Evolutionary conservation across 1,140 invertebrate species (phyloP), one percentile per base, ranked within the genome.

Genomic region (Ostrea denselamellosa): DNA sequence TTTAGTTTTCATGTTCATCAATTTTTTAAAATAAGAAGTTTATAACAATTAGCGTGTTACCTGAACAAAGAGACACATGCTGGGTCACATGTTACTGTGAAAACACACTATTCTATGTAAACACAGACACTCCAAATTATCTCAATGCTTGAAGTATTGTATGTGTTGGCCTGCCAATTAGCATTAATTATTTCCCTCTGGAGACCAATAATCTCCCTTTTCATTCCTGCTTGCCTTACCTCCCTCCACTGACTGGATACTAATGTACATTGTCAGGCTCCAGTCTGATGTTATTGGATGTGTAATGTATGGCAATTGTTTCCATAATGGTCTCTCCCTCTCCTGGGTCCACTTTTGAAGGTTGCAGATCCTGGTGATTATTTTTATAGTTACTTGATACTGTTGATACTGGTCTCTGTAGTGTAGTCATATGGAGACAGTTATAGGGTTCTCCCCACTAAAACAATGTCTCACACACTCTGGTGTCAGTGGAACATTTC

Each of bases 181-280:
- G 12, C 25, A 77, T 25, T 28, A 77, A 12, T 28, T 77, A 77
- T 28, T 34, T 77, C 65, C 28, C 25, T 77, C 68, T 77, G 68
- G 68, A 34, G 22, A 77, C 68, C 68, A 77, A 25, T 77, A 77
- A 25, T 77, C 68, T 77, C 68, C 68, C 68, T 77, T 77, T 44
- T 77, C 22, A 77, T 77, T 9, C 5, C 1, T 77, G 68, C 28
- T 77, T 77, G 25, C 12, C 34, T 77, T 71, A 71, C 68, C 68
- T 77, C 68, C 68, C 68, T 25, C 28, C 10, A 34, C 68, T 77
- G 68, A 28, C 68, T 77, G 56, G 5, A 62, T 62, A 1, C 56
- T 62, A 62, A 62, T 62, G 56, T 62, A 62, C 56, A 62, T 62
- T 77, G 25, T 8, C 28, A 22, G 9, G 28, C 28, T 77, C 56